Evolutionary conservation across 2,797 vertebrate genomes (phyloP).

Genomic region (Anas bernieri): DNA sequence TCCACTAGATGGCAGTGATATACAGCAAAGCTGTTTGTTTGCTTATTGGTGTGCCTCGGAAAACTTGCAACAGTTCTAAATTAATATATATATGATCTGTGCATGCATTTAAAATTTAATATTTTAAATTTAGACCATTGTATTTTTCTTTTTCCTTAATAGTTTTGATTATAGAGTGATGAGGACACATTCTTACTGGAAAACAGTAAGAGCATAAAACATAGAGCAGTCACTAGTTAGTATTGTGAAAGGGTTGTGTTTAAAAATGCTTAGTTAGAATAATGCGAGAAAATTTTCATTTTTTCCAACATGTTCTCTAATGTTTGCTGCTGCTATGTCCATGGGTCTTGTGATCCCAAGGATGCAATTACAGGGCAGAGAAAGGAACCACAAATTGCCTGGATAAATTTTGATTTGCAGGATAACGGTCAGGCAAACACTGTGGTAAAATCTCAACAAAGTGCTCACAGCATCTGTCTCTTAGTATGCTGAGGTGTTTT

Average conservation of each 20-base stretch:
- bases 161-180: not conserved
- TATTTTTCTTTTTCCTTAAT: not conserved
- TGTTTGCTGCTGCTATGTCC: not conserved
- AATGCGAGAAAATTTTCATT: not conserved
- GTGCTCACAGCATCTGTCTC: not conserved
- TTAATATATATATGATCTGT: not conserved
- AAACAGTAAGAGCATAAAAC: no score
- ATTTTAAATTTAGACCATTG: slow-evolving; percentile 29
- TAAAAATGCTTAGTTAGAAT: not conserved
- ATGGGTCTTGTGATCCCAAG: not conserved
- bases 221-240: not conserved
- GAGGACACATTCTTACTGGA: not conserved
- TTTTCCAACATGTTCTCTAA: not conserved
- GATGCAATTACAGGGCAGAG: not conserved
- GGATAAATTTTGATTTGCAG: not conserved
- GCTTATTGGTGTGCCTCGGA: not conserved
- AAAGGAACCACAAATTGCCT: not conserved
- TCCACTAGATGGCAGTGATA: slow-evolving; percentile 78
- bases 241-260: not conserved
- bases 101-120: not conserved
- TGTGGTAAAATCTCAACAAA: not conserved
- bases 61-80: not conserved
- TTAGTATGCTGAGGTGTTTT: not conserved
- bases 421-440: not conserved
- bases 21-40: slow-evolving; percentile 20